Conservation (phyloP, 2,888 invertebrate species). For the Trachelus iudaicus region DNA sequence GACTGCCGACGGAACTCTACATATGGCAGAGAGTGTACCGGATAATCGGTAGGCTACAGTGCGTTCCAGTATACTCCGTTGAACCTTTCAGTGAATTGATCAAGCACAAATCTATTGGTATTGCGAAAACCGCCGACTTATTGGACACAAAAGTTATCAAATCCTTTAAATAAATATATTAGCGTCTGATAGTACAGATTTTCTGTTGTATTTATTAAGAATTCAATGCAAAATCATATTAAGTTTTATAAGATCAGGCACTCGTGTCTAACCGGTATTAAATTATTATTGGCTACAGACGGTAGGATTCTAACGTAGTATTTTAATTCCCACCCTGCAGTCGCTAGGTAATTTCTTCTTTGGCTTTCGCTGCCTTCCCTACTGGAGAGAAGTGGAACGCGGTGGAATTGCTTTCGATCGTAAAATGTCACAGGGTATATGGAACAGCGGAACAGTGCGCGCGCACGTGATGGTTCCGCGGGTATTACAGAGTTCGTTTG, state of each 20-base stretch:
- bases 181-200: too few species aligned
- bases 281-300: too few species aligned
- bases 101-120: too few species aligned
- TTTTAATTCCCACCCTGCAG: neutral
- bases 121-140: too few species aligned
- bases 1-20: conserved; percentile 34
- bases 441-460: neutral
- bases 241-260: too few species aligned
- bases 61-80: conserved; percentile 5
- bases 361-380: conserved; percentile 4
- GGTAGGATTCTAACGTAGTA: too few species aligned
- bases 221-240: too few species aligned
- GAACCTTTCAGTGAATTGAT: neutral
- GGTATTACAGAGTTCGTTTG: neutral
- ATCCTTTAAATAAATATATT: too few species aligned
- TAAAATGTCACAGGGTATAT: too few species aligned
- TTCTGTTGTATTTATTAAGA: too few species aligned
- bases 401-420: neutral
- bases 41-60: conserved; percentile 21
- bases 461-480: neutral
- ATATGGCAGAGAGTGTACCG: conserved; percentile 29
- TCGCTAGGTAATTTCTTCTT: conserved; percentile 10
- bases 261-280: too few species aligned
- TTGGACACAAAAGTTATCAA: too few species aligned
- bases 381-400: conserved; percentile 2